A percentile compares a stretch with the other conserved stretches of the same genome.
phyloP scores from a whole-genome alignment of 2,888 invertebrate genomes.

The Plebejus argus region DNA sequence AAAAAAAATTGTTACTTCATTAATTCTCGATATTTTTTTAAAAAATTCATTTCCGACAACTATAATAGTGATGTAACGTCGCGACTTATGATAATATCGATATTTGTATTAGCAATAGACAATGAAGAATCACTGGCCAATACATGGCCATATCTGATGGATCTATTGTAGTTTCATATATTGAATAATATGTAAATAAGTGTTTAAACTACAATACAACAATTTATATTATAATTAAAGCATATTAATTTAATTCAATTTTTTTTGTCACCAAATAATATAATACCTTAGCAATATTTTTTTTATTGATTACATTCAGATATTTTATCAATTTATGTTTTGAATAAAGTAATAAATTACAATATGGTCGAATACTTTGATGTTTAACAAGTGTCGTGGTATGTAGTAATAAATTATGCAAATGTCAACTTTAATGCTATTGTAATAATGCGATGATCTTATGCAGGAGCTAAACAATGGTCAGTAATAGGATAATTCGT shows the following conservation, averaged over 20 bases:
- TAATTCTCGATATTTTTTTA: not conserved
- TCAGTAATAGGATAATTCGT: constrained; percentile 70
- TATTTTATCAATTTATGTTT: not conserved
- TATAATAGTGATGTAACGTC: constrained; percentile 5
- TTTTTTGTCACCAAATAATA: not conserved
- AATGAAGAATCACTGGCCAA: constrained; percentile 17
- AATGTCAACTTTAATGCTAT: constrained; percentile 29
- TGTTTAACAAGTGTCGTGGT: constrained; percentile 30
- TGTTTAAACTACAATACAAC: no score
- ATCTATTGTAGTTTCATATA: not conserved
- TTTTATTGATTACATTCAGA: not conserved
- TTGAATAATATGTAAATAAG: not conserved
- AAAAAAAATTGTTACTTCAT: no score
- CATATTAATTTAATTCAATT: not conserved
- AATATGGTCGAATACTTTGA: constrained; percentile 27
- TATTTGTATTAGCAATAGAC: constrained; percentile 16
- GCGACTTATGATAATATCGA: constrained; percentile 3
- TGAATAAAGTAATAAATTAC: constrained; percentile 28
- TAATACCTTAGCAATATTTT: not conserved
- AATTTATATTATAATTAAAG: not conserved
- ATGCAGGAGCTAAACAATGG: constrained; percentile 31
- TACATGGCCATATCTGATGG: constrained; percentile 32
- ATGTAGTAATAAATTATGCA: constrained; percentile 25
- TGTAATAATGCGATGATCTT: constrained; percentile 30
- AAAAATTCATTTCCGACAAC: not conserved